These are phyloP conservation scores for Drosophila cognata DNA, from an alignment of 2,888 invertebrate genomes.

Conservation along the genomic window DNA sequence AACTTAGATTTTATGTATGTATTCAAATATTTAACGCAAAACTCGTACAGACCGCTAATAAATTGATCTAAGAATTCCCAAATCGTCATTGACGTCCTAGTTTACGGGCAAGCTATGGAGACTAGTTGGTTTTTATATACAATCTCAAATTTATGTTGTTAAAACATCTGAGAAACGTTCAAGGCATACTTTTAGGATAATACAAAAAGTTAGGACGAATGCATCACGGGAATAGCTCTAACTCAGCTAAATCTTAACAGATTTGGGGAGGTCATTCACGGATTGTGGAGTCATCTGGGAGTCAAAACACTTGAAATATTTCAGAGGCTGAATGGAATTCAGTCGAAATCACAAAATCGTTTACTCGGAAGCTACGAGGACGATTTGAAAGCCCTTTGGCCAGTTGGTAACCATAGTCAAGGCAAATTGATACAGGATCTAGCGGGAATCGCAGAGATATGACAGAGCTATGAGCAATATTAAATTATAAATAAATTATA, in stretches of 20 bases:
- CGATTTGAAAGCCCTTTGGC: no score
- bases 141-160: neutral
- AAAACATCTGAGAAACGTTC: neutral
- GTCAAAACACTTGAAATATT: no score
- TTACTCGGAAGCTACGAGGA: no score
- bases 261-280: neutral
- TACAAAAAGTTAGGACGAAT: neutral
- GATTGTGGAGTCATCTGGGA: no score
- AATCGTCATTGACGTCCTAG: neutral
- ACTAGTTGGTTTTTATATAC: neutral
- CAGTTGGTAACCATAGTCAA: no score
- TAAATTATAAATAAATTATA: no score
- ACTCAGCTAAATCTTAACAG: neutral
- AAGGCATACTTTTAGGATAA: neutral
- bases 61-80: constrained; percentile 46
- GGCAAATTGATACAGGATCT: no score
- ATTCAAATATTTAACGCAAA: constrained; percentile 46
- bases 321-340: no score
- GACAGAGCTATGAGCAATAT: no score
- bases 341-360: no score
- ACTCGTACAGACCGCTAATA: constrained; percentile 44
- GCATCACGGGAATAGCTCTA: neutral
- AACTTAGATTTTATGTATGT: constrained; percentile 36
- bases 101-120: neutral
- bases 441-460: no score